Evolutionary conservation across 2,113 vertebrate genomes (phyloP), one percentile per base, ranked within the genome.

Genomic region (Nothobranchius furzeri): DNA sequence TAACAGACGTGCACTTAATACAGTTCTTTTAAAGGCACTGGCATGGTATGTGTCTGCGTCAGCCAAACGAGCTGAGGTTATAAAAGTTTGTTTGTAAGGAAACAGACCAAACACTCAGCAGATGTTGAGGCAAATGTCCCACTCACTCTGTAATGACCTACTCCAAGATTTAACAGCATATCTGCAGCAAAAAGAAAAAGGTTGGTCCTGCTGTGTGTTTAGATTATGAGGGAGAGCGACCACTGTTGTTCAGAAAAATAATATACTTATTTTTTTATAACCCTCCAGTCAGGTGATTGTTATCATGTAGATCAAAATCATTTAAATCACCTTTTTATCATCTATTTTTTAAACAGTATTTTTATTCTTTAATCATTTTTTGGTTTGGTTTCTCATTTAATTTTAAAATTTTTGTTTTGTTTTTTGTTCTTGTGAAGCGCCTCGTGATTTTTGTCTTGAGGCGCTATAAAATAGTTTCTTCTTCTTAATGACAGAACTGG

Each of bases 51-150:
- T 14, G 77, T 75, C 71, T 72, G 61, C 58, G 25, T 24, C 60
- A 73, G 77, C 83, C 85, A 85, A 71, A 37, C 64, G 67, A 68
- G 43, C 78, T 73, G 60, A 46, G 82, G 73, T 76, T 83, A 73
- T 83, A 78, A 82, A 82, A 77, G 64, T 35, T 67, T 37, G 73
- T 71, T 71, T 85, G 75, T 83, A 73, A 77, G 70, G 77, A 73
- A 73, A 87, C 85, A 79, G 81, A 68, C 60, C 56, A 55, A 87
- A 81, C 69, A 77, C 71, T 68, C 59, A 17, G 64, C 72, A 75
- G 81, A 78, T 76, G 46, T 87, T 87, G 81, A 81, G 66, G 57
- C 70, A 78, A 64, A 80, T 24, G 68, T 82, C 69, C 81, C 78
- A 60, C 35, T 53, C 54, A 75, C 66, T 84, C 73, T 70, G 61